A percentile compares a stretch with the other conserved stretches of the same genome.
phyloP scores from a whole-genome alignment of 2,888 invertebrate species.

The Tinea trinotella region DNA sequence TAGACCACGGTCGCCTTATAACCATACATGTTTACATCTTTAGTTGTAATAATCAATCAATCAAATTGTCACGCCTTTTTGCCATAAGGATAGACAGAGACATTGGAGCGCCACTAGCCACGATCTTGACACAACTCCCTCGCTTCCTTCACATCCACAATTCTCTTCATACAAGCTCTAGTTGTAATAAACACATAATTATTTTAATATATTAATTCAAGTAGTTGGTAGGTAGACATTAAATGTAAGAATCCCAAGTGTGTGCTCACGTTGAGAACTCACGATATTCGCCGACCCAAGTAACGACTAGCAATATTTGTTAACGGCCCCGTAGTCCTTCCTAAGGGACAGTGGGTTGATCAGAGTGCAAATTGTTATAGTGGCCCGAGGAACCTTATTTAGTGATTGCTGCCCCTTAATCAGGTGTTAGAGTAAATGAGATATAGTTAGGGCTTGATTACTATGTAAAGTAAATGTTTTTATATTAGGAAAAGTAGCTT shows the following conservation, averaged over 20 bases:
- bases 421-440: conserved; percentile 7
- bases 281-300: conserved; percentile 21
- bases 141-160: too few relatives aligned
- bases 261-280: neutral
- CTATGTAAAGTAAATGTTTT: neutral
- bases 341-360: conserved; percentile 11
- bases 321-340: conserved; percentile 29
- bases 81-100: too few relatives aligned
- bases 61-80: too few relatives aligned
- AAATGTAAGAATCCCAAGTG: conserved; percentile 1
- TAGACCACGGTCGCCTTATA: too few relatives aligned
- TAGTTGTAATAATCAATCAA: too few relatives aligned
- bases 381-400: conserved; percentile 6
- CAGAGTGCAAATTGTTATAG: conserved; percentile 15
- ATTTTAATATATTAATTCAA: conserved; percentile 1
- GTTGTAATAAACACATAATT: neutral
- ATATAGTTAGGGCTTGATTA: neutral
- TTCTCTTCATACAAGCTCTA: too few relatives aligned
- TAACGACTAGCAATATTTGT: conserved; percentile 29
- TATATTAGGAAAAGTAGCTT: too few relatives aligned
- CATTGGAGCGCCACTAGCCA: too few relatives aligned
- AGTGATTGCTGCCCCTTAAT: conserved; percentile 12
- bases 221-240: neutral
- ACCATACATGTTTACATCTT: too few relatives aligned
- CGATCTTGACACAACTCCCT: too few relatives aligned